Conservation (phyloP, 2,113 vertebrate genomes). For the Clarias batrachus region DNA sequence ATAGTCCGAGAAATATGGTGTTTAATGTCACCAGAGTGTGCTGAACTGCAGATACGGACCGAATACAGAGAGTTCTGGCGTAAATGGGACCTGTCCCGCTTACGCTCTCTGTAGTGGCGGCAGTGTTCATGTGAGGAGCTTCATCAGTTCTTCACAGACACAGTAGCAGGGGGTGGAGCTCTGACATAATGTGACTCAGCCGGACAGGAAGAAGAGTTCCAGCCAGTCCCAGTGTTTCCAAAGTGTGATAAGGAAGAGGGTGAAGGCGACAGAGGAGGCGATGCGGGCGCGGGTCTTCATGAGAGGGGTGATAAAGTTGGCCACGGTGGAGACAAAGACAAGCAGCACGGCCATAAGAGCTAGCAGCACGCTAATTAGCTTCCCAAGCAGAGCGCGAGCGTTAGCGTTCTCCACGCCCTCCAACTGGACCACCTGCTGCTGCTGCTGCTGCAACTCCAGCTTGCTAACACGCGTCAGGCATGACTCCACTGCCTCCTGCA, state of each 20-base stretch:
- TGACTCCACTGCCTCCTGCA: constrained; percentile 90
- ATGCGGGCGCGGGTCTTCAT: constrained; percentile 93
- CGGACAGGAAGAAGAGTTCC: constrained; percentile 83
- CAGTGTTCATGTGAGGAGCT: constrained; percentile 2
- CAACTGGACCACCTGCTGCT: constrained; percentile 89
- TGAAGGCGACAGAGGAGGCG: constrained; percentile 83
- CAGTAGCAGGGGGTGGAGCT: neutral
- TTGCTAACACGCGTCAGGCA: constrained; percentile 94
- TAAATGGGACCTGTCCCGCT: constrained; percentile 5
- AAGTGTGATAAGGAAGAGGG: constrained; percentile 84
- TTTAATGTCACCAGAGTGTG: neutral
- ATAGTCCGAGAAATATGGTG: neutral
- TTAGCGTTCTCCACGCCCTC: constrained; percentile 98
- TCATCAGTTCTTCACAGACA: constrained; percentile 1
- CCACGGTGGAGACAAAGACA: constrained; percentile 96
- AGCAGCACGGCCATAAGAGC: constrained; percentile 97
- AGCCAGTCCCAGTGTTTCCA: constrained; percentile 98
- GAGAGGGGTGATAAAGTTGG: constrained; percentile 97
- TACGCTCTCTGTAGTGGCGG: constrained; percentile 2
- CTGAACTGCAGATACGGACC: neutral
- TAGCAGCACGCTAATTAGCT: constrained; percentile 97
- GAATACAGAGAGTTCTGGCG: neutral
- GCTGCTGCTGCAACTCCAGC: constrained; percentile 92
- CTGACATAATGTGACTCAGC: constrained; percentile 69
- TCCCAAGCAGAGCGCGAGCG: constrained; percentile 91